Base-by-base conservation (phyloP, 2,888 invertebrate species). In the Ennomos fuscantarius region DNA sequence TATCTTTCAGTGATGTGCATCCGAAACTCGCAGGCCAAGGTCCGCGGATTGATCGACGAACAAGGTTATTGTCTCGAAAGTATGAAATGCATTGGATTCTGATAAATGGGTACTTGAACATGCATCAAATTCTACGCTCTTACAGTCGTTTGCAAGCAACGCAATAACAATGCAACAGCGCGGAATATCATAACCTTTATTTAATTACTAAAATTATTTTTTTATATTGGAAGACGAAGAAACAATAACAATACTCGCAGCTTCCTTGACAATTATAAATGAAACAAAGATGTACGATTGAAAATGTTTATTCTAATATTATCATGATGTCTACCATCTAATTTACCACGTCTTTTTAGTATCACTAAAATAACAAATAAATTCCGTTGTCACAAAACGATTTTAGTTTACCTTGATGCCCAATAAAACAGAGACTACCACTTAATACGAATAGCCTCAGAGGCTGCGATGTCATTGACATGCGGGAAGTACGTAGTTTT, bases 21-120 rank as follows among this genome's bases (percentile, higher is more conserved):
- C 65, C 63, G 73, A 81, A 80, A 76, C 76, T 76, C 67, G 71
- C 70, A 62, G 76, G 80, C 81, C 85, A 86, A 85, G 86, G 86
- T 66, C 61, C 48, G 53, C 15, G 9, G 47, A 55, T 64, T 76
- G 81, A 79, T 74, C 70, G 76, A 78, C 69, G 71, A 74, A 82
- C 82, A 79, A 85, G 85, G 82, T 41, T 55, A 60, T 62, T 59
- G 58, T 65, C 60, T 51, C 45, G 45, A 52, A 60, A 37, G 56
- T 39, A 50, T 56, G 39, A 56, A 62, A 13, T 60, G 58, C 56
- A 65, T 47, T 44, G 43, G 32, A 42, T 49, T 53, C 9, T 15
- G 47, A 56, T 59, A 36, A 36, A 58, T 55, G 42, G 39, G 13
- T 34, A 51, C 36, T 32, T 33, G 37, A 51, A 44, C 31, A 1